Base-by-base conservation (phyloP, 2,113 vertebrate genomes). In the Gadus macrocephalus region DNA sequence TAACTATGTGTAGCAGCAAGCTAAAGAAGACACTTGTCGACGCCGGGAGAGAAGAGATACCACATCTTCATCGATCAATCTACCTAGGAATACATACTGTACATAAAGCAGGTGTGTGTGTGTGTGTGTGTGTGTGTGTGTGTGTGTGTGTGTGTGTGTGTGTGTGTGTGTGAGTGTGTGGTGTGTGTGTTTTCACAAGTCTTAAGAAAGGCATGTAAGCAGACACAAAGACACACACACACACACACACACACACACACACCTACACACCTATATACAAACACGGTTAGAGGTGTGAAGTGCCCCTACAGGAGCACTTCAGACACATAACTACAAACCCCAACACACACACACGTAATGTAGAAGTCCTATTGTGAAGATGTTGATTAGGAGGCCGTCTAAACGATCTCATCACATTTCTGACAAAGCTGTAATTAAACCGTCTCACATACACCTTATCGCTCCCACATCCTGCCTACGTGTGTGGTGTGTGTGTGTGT, bases 71-170 rank as follows among this genome's bases (percentile, higher is more conserved):
- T 35, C 6, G 4, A 35, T 35, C 25, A 73, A 71, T 76, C 76
- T 77, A 68, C 83, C 74, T 74, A 11, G 79, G 31, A 78, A 82
- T 72, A 72, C 25, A 25, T 25, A n/a, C n/a, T n/a, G n/a, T n/a
- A 25, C 25, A 25, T 25, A 25, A 25, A 25, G 25, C 55, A 35
- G 20, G 15, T 1, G 25, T 25, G 25, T 25, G 25, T 25, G 25
- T 25, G 22, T 25, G 22, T 15, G 2, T 61, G 14, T 22, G 17
- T 42, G 66, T 15, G 19, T 27, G 7, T 62, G 61, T 62, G 2
- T 62, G 20, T 59, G 16, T 17, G 56, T 6, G 56, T 19, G 3
- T 59, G 58, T 59, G 9, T 7, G 17, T 68, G 31, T 55, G 62
- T 62, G 22, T 28, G 14, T 62, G 63, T 22, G 56, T 27, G 77